Evolutionary conservation across 1,140 invertebrate genomes (phyloP).

Genomic region (Anastatus disparis): DNA sequence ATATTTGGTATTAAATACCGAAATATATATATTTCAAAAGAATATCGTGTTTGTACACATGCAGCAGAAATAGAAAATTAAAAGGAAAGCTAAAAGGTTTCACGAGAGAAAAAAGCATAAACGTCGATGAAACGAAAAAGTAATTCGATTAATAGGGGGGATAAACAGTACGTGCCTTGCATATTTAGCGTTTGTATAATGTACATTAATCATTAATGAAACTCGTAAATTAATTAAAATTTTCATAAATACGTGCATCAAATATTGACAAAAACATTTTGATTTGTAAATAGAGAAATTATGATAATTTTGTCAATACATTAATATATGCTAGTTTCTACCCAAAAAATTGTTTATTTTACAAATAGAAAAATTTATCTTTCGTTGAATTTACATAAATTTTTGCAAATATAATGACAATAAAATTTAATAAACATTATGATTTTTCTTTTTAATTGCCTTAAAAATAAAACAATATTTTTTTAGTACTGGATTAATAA

Average conservation of each 20-base stretch:
- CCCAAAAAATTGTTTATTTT: no score
- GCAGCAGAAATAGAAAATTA: neutral
- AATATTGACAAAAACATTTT: neutral
- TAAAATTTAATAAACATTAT: no score
- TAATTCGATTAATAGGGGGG: neutral
- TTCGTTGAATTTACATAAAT: no score
- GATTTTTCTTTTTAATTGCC: no score
- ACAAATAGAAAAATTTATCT: no score
- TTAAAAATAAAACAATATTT: no score
- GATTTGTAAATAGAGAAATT: no score
- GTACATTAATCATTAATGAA: neutral
- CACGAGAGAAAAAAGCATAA: neutral
- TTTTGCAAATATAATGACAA: no score
- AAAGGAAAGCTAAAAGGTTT: neutral
- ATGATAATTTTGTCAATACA: no score
- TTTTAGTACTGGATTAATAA: no score
- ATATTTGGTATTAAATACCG: constrained; percentile 25
- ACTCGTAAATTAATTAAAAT: constrained; percentile 29
- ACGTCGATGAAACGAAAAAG: neutral
- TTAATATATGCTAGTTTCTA: no score
- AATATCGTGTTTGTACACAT: neutral
- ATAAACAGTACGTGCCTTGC: neutral
- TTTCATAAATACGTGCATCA: neutral
- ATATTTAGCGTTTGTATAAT: neutral
- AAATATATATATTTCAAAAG: constrained; percentile 22